Evolutionary conservation across 2,113 vertebrate species (phyloP), one percentile per base, ranked within the genome.

Genomic region (Todiramphus saurophagus): DNA sequence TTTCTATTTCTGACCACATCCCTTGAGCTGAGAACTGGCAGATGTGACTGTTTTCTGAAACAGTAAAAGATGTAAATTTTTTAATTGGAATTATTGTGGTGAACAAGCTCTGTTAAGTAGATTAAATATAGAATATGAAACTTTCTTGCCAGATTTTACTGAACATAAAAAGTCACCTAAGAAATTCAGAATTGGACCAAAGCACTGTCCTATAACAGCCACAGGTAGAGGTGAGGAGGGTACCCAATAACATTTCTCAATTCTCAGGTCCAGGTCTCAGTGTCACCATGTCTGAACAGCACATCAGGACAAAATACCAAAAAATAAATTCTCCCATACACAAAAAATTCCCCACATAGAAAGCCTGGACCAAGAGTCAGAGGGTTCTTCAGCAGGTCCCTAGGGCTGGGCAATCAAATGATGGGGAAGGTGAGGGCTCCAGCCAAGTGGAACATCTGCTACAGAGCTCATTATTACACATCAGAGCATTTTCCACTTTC

Each of bases 231-330:
- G 9, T 41, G 31, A 77, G 11, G 25, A 83, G 5, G 4, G 5
- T 18, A 56, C 21, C 15, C 9, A 16, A 19, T 16, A 50, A 44
- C 8, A 44, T 63, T 80, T 62, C 44, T 83, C 51, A 50, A 0
- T 21, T 82, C 41, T 35, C 58, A 58, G 37, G 23, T 50, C 30
- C 0, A 2, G 3, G 16, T 48, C 21, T 37, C 16, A 1, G 6
- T 70, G 15, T 12, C 76, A 72, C 16, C 18, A 13, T 10, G 4
- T 33, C 44, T 33, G 41, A 62, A 37, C 2, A 56, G 28, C 0
- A 0, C 9, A 21, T 10, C 19, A 77, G 68, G 25, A 64, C 14
- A 83, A 68, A 43, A 81, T 0, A 33, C 0, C 11, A 28, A 41
- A 77, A 76, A 76, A 46, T 7, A 55, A 86, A 43, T 83, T 89